Evolutionary conservation across 1,140 invertebrate species (phyloP).

Genomic region (Hylaeus volcanicus): DNA sequence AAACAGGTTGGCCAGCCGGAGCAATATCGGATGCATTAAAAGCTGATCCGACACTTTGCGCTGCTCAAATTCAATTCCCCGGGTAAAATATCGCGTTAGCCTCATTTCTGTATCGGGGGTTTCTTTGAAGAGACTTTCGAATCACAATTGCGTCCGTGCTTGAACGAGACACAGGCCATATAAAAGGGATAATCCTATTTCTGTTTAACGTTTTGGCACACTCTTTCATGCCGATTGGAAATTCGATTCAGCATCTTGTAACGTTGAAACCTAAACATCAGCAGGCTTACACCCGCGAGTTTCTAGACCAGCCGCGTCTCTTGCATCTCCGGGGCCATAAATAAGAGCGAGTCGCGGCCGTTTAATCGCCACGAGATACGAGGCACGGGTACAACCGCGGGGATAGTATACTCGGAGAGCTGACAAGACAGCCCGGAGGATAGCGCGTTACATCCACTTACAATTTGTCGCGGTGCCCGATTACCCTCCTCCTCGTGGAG

Average conservation of each 20-base stretch:
- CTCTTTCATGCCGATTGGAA: too few species aligned
- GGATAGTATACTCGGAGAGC: not conserved
- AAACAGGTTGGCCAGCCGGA: not conserved
- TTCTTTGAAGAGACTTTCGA: too few species aligned
- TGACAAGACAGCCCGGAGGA: not conserved
- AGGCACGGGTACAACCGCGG: not conserved
- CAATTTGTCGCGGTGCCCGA: slow-evolving; percentile 16
- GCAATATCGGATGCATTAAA: slow-evolving; percentile 53
- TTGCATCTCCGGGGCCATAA: not conserved
- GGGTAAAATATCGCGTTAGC: slow-evolving; percentile 32
- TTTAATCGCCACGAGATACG: slow-evolving; percentile 1
- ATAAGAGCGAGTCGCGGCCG: not conserved
- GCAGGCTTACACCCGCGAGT: too few species aligned
- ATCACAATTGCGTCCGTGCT: too few species aligned
- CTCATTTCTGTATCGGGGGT: too few species aligned
- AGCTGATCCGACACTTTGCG: slow-evolving; percentile 58
- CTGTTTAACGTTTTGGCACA: too few species aligned
- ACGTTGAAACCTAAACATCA: too few species aligned
- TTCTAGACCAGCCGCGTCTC: not conserved
- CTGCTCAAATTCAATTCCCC: slow-evolving; percentile 50
- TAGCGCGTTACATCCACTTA: slow-evolving; percentile 21
- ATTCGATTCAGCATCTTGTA: too few species aligned
- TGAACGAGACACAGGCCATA: too few species aligned
- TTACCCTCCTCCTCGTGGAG: not conserved
- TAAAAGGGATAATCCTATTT: too few species aligned